These are phyloP conservation scores for Peromyscus attwateri DNA, from an alignment of 2,797 vertebrate genomes.

Conservation along the genomic window DNA sequence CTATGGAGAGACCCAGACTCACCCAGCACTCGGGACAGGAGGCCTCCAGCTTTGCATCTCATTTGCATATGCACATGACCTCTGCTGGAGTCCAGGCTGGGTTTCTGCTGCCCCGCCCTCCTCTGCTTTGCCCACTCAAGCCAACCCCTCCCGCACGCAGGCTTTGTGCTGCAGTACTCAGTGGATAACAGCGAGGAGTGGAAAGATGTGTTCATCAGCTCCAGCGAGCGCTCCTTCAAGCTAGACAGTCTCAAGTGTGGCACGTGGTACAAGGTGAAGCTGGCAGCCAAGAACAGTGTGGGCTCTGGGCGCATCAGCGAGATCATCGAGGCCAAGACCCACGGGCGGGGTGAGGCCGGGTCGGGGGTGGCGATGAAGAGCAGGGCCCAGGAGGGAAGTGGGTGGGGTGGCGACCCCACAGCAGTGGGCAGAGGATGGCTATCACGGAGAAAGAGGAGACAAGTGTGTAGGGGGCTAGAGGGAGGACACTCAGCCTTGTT, in stretches of 20 bases:
- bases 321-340: slow-evolving; percentile 99
- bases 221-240: slow-evolving; percentile 96
- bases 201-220: slow-evolving; percentile 98
- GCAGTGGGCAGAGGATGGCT: background rate
- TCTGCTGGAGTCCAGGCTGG: slow-evolving; percentile 74
- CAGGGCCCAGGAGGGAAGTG: background rate
- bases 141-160: slow-evolving; percentile 87
- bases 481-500: background rate
- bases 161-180: slow-evolving; percentile 98
- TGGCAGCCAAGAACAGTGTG: slow-evolving; percentile 99
- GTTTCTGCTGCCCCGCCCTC: background rate
- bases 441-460: background rate
- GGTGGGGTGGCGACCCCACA: background rate
- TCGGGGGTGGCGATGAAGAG: background rate
- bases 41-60: slow-evolving; percentile 28
- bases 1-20: background rate
- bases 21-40: background rate
- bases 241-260: slow-evolving; percentile 98
- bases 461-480: background rate
- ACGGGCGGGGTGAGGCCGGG: slow-evolving; percentile 93
- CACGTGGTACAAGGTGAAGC: slow-evolving; percentile 99
- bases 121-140: background rate
- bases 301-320: slow-evolving; percentile 98
- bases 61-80: slow-evolving; percentile 73
- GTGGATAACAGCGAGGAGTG: slow-evolving; percentile 99